A percentile compares a stretch with the other conserved stretches of the same genome.
Conservation (phyloP, 2,113 vertebrate genomes). For the Natator depressus region DNA sequence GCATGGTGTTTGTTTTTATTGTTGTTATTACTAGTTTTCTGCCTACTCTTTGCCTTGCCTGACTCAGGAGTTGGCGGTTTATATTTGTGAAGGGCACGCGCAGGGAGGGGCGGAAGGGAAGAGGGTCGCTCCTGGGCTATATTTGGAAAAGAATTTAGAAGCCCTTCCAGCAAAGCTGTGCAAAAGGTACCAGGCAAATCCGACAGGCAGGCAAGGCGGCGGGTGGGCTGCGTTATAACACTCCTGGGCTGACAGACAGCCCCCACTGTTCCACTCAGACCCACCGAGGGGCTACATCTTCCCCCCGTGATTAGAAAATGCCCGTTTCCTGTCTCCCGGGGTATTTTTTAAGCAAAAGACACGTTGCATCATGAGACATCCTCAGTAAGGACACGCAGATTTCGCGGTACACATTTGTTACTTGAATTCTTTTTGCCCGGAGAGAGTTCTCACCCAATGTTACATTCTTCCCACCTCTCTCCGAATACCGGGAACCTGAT, state of each 20-base stretch:
- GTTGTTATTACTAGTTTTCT: background rate
- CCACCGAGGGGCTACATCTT: fast-evolving
- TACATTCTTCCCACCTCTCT: background rate
- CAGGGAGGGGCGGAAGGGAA: background rate
- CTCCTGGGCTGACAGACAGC: background rate
- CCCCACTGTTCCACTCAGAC: background rate
- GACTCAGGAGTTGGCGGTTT: background rate
- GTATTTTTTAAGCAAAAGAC: background rate
- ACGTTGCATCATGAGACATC: background rate
- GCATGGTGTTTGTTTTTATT: background rate
- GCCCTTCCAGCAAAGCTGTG: conserved; percentile 63
- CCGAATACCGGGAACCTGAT: too few species aligned
- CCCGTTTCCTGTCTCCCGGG: background rate
- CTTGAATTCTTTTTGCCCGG: background rate
- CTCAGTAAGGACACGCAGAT: background rate
- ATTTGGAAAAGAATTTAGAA: conserved; percentile 79
- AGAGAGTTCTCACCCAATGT: background rate
- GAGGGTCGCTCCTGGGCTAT: conserved; percentile 48
- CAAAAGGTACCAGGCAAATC: conserved; percentile 29
- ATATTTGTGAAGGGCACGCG: background rate
- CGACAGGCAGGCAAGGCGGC: background rate
- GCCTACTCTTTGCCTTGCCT: background rate
- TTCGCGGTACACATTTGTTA: background rate
- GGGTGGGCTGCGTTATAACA: background rate
- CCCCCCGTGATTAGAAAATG: background rate